These are phyloP conservation scores for Gopherus evgoodei DNA, from an alignment of 2,113 vertebrate species.

Conservation along the genomic window DNA sequence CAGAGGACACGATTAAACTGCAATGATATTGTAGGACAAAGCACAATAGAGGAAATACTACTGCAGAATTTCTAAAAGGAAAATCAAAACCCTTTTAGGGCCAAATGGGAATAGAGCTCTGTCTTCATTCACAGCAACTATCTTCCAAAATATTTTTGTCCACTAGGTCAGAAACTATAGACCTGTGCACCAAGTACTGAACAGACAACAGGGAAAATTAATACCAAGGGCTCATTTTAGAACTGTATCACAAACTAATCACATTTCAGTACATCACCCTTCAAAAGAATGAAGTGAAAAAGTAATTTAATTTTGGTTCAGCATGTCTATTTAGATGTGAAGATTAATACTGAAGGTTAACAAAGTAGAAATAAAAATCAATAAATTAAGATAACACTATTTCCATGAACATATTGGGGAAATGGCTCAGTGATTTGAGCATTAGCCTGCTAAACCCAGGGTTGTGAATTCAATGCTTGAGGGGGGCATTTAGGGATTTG, in stretches of 20 bases:
- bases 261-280: background rate
- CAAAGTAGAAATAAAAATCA: background rate
- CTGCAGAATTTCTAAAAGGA: background rate
- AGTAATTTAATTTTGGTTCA: background rate
- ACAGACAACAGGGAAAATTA: rapidly evolving
- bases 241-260: background rate
- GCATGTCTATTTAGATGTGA: background rate
- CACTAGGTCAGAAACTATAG: background rate
- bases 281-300: background rate
- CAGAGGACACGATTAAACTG: background rate
- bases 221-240: background rate
- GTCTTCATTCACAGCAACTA: background rate
- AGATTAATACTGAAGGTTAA: background rate
- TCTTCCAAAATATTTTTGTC: background rate
- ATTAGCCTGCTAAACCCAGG: too few species aligned
- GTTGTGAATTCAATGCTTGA: too few species aligned
- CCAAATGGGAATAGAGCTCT: background rate
- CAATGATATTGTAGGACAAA: background rate
- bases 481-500: too few species aligned
- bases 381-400: background rate
- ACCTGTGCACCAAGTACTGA: background rate
- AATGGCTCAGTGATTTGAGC: too few species aligned
- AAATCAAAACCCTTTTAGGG: background rate
- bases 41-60: background rate
- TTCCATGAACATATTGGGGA: background rate